A percentile compares a stretch with the other conserved stretches of the same genome.
Evolutionary conservation across 1,140 invertebrate genomes (phyloP).

Genomic region (Trichoplusia ni): DNA sequence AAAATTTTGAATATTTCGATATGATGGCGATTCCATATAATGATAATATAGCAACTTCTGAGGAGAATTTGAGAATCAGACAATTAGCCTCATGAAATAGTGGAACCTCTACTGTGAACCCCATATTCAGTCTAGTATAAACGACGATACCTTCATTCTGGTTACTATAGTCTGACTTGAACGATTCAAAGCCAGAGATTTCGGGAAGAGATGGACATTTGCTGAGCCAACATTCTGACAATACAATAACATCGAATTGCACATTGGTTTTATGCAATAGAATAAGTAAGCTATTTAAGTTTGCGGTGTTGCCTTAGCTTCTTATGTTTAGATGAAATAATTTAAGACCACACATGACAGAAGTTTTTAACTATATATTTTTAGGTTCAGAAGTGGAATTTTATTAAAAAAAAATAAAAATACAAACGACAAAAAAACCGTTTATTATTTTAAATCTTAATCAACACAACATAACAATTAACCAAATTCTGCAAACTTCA

Average conservation of each 20-base stretch:
- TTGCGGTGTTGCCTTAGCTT: background rate
- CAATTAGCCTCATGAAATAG: background rate
- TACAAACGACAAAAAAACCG: no score
- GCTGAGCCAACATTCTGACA: background rate
- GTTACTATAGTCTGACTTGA: background rate
- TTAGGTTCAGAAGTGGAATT: no score
- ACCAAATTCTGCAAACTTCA: no score
- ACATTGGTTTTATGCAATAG: background rate
- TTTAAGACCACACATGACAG: background rate
- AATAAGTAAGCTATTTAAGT: background rate
- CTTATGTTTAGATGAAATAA: background rate
- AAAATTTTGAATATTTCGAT: background rate
- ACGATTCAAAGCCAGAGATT: background rate
- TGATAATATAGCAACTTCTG: background rate
- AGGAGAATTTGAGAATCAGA: background rate
- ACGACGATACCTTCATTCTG: background rate
- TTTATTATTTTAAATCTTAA: no score
- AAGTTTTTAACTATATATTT: no score
- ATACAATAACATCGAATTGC: background rate
- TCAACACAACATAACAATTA: no score
- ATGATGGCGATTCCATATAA: background rate
- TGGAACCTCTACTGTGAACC: background rate
- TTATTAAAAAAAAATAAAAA: no score
- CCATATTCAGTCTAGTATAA: background rate
- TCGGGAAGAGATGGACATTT: background rate